Conservation (phyloP, 2,113 vertebrate genomes). For the Syngnathus scovelli region DNA sequence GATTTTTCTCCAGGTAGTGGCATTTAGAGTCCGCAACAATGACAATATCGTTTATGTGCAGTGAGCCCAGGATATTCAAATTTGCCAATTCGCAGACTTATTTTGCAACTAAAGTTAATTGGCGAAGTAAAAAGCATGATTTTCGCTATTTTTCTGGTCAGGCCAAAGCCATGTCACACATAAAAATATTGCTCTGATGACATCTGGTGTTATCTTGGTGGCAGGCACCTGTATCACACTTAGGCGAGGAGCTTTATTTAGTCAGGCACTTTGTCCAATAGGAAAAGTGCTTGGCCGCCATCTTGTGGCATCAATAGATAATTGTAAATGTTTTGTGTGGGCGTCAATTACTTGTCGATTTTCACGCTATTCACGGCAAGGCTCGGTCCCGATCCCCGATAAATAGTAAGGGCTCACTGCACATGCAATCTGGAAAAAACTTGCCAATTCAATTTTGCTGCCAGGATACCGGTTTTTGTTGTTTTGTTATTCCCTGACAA, state of each 20-base stretch:
- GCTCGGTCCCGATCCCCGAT: neutral
- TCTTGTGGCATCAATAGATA: neutral
- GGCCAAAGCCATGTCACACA: neutral
- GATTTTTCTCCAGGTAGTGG: too few relatives aligned
- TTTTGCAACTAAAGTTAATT: neutral
- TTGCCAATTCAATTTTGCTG: conserved; percentile 18
- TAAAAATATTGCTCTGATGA: neutral
- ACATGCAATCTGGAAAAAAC: conserved; percentile 17
- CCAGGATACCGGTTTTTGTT: conserved; percentile 13
- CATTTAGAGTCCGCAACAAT: neutral
- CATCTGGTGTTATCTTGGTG: neutral
- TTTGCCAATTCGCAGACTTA: too few relatives aligned
- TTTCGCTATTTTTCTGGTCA: neutral
- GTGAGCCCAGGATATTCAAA: too few relatives aligned
- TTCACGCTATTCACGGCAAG: neutral
- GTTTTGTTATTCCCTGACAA: conserved; percentile 31
- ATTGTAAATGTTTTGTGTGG: neutral
- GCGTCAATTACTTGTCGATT: neutral
- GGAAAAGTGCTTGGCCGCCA: neutral
- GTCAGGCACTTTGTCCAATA: neutral
- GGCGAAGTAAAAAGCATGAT: neutral
- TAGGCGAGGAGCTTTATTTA: neutral
- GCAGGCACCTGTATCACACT: neutral
- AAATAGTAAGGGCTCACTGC: neutral
- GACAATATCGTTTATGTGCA: too few relatives aligned